Base-by-base conservation (phyloP, 2,888 invertebrate species). In the Halocaridina rubra region DNA sequence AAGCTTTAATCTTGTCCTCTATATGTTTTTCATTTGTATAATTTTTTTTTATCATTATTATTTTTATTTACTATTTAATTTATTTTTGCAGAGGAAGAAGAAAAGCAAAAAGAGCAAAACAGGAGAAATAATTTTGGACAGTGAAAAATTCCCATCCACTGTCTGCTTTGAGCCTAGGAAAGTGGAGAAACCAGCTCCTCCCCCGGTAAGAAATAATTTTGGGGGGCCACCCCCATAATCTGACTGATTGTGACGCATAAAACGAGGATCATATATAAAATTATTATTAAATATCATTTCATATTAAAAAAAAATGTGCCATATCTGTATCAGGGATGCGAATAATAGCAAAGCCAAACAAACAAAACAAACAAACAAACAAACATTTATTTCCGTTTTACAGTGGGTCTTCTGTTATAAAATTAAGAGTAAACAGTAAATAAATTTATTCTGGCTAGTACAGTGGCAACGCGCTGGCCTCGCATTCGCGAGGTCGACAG, bases 121-220 rank as follows among this genome's bases (percentile, higher is more conserved):
- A 46, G 71, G 72, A 5, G 82, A 82, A 46, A 78, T 82, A 33
- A 77, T 32, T 4, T n/a, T 82, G 46, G 39, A 69, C 16, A 57
- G 57, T 22, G 61, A 77, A 61, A 82, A 71, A 69, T 78, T 72
- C 74, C 85, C 85, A 8, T 86, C 85, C 27, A 81, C 85, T 22
- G 85, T 86, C 16, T 86, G 85, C 57, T 86, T 82, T 29, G 81
- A 86, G 27, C 80, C 86, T 7, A 39, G 86, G 16, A 86, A 82
- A 82, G 81, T 86, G 69, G 76, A 82, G 57, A 53, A 80, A 16
- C 67, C 81, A n/a, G 59, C 39, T 22, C 80, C 79, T 32, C 80
- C 22, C 2, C 67, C 30, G 82, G 86, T 86, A 59, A 81, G 77
- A 67, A 29, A n/a, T n/a, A n/a, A n/a, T n/a, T n/a, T n/a, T n/a